These are phyloP conservation scores for Ceratina japonica DNA, from an alignment of 1,140 invertebrate genomes.

Conservation along the genomic window DNA sequence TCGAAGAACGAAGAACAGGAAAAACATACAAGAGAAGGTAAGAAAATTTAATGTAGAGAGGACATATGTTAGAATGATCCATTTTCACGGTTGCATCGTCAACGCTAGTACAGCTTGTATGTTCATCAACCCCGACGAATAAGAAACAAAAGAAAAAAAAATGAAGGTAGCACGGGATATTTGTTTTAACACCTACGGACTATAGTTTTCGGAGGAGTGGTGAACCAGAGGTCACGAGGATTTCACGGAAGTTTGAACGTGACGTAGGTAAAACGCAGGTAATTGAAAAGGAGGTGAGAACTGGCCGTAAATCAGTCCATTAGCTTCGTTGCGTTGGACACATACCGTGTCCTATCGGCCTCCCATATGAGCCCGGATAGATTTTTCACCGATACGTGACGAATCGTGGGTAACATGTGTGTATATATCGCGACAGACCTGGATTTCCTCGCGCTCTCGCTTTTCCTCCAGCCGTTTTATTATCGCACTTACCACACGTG, in stretches of 20 bases:
- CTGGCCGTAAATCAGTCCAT: conserved; percentile 50
- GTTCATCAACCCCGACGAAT: too few species aligned
- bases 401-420: conserved; percentile 34
- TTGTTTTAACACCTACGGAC: too few species aligned
- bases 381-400: conserved; percentile 60
- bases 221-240: background rate
- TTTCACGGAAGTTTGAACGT: conserved; percentile 25
- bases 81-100: too few species aligned
- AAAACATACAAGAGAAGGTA: too few species aligned
- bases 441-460: conserved; percentile 38
- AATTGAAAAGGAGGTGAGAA: conserved; percentile 48
- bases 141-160: too few species aligned
- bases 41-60: too few species aligned
- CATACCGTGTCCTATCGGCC: conserved; percentile 56
- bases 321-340: conserved; percentile 49
- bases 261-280: conserved; percentile 27
- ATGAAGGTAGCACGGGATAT: too few species aligned
- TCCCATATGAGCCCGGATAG: conserved; percentile 39
- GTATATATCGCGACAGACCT: conserved; percentile 42
- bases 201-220: too few species aligned
- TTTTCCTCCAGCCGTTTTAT: conserved; percentile 26
- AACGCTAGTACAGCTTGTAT: too few species aligned
- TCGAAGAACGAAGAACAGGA: too few species aligned
- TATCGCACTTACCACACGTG: background rate
- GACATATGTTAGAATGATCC: too few species aligned